Evolutionary conservation across 2,113 vertebrate genomes (phyloP).

Genomic region (Genyomyrus donnyi): DNA sequence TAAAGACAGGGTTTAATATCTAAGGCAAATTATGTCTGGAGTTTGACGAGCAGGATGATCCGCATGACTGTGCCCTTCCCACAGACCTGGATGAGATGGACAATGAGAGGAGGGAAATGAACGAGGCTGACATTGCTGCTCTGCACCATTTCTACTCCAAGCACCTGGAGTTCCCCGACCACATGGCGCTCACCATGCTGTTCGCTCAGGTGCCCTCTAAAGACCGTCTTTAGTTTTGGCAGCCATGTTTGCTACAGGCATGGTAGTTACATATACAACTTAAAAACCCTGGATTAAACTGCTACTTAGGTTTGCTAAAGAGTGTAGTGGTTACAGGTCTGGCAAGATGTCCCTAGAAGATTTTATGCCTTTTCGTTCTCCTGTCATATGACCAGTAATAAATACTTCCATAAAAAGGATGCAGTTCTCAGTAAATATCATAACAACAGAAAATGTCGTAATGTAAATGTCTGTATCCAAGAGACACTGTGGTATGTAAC

Average conservation of each 20-base stretch:
- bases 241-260: background rate
- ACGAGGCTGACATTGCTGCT: slow-evolving; percentile 73
- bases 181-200: slow-evolving; percentile 67
- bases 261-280: background rate
- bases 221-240: background rate
- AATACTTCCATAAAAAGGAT: too few species aligned
- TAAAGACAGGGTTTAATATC: background rate
- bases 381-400: too few species aligned
- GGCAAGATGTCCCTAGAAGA: too few species aligned
- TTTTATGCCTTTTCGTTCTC: too few species aligned
- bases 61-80: slow-evolving; percentile 27
- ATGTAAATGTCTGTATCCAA: too few species aligned
- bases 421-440: too few species aligned
- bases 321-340: too few species aligned
- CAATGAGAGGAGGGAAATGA: slow-evolving; percentile 79
- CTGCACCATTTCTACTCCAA: slow-evolving; percentile 90
- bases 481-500: background rate
- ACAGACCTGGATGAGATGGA: slow-evolving; percentile 84
- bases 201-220: slow-evolving; percentile 78
- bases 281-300: background rate
- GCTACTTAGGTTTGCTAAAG: too few species aligned
- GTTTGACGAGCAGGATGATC: background rate
- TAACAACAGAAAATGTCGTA: too few species aligned
- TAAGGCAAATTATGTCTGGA: background rate
- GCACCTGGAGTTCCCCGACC: slow-evolving; percentile 77